Percentiles rank a stretch among this genome's conserved stretches.
Conservation (phyloP, 1,140 invertebrate species). For the Gonioctena quinquepunctata region DNA sequence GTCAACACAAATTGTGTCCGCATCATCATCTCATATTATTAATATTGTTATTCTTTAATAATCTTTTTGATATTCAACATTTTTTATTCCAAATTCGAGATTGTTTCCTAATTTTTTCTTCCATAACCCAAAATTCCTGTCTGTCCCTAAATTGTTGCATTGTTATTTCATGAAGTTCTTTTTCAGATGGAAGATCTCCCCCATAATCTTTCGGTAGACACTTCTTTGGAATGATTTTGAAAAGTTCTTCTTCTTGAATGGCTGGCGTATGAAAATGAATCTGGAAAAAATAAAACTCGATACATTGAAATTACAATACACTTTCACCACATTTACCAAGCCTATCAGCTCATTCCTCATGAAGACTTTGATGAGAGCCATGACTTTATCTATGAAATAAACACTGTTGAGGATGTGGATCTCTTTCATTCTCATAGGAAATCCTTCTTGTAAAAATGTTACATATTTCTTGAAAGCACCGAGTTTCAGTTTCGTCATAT, state of each 20-base stretch:
- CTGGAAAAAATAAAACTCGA: constrained; percentile 44
- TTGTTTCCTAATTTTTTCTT: constrained; percentile 25
- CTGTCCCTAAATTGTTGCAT: constrained; percentile 17
- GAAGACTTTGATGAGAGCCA: constrained; percentile 66
- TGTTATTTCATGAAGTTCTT: constrained; percentile 46
- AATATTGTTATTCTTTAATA: too few relatives aligned
- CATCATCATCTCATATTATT: too few relatives aligned
- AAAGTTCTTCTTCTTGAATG: constrained; percentile 53
- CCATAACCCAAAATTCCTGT: constrained; percentile 20
- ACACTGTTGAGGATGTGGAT: constrained; percentile 70
- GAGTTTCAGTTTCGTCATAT: constrained; percentile 61
- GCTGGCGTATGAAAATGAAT: constrained; percentile 53
- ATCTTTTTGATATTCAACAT: too few relatives aligned
- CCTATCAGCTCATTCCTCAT: constrained; percentile 68
- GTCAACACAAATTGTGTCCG: too few relatives aligned
- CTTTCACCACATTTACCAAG: constrained; percentile 58
- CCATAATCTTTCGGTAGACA: constrained; percentile 59
- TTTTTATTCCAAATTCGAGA: neutral
- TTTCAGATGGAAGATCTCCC: constrained; percentile 53
- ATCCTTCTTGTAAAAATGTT: constrained; percentile 61
- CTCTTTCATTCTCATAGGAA: constrained; percentile 64
- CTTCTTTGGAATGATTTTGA: constrained; percentile 53
- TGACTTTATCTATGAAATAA: constrained; percentile 67
- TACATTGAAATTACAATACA: too few relatives aligned
- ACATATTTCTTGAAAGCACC: constrained; percentile 54